A percentile compares a stretch with the other conserved stretches of the same genome.
phyloP scores from a whole-genome alignment of 2,888 invertebrate genomes.

The Tinea trinotella region DNA sequence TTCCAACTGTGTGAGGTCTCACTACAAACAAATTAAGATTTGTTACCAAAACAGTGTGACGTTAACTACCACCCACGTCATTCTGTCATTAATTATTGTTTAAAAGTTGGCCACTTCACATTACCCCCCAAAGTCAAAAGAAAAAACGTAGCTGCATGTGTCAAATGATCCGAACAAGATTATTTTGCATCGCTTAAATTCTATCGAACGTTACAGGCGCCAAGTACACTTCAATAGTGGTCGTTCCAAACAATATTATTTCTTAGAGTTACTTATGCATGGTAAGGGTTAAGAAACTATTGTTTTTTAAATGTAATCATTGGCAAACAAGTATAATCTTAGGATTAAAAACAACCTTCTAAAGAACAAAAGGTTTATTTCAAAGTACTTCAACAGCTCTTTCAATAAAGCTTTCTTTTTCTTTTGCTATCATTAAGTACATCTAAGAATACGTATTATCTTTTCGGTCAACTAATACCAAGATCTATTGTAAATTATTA shows the following conservation, averaged over 20 bases:
- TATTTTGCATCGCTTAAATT: constrained; percentile 14
- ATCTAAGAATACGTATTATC: neutral
- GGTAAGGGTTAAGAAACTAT: too few relatives aligned
- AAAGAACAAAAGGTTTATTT: too few relatives aligned
- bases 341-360: neutral
- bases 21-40: constrained; percentile 38
- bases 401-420: neutral
- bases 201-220: neutral
- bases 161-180: neutral
- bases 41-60: constrained; percentile 65
- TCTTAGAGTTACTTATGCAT: neutral
- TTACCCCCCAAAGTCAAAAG: constrained; percentile 48
- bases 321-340: constrained; percentile 1
- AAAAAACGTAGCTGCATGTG: constrained; percentile 30
- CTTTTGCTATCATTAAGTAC: neutral
- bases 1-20: constrained; percentile 9
- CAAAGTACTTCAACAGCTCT: too few relatives aligned
- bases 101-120: constrained; percentile 50
- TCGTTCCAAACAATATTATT: neutral
- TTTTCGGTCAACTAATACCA: too few relatives aligned
- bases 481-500: neutral
- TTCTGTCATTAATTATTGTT: constrained; percentile 59
- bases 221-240: neutral
- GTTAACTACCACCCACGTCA: constrained; percentile 51
- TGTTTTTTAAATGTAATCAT: neutral